Evolutionary conservation across 1,140 invertebrate species (phyloP), one percentile per base, ranked within the genome.

Genomic region (Pristionchus pacificus): DNA sequence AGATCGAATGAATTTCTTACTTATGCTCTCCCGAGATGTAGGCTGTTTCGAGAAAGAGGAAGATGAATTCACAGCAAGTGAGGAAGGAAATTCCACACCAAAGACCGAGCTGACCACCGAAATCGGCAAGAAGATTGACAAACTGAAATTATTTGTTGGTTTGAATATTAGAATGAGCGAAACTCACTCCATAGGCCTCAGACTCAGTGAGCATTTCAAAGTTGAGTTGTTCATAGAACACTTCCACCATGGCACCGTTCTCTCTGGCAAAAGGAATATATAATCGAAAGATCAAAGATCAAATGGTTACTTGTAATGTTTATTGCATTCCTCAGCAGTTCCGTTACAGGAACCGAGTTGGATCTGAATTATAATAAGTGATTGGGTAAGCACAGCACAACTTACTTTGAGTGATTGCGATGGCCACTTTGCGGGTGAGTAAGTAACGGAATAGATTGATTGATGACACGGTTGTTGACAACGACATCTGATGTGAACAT

Each of bases 211-310:
- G 76, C 70, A 80, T 73, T 79, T 80, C 79, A 67, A 79, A 80
- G 33, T 80, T 80, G 15, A 80, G 68, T 57, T 80, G 79, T 72
- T 80, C 79, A 63, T 80, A 80, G 59, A 80, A 80, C 1, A 81
- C 79, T 75, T 80, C 79, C 25, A 80, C 74, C 79, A 80, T 80
- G 0, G 79, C 79, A n/a, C 79, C 79, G 32, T 80, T 80, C 28
- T 80, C 77, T 74, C 79, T 80, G 63, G 25, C 60, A 27, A 61
- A 61, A 27, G 15, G 10, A 13, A 24, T 27, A 24, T 14, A 68
- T 32, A 38, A 1, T 57, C 65, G 15, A 33, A 1, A 33, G 33
- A 24, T 33, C 25, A 3, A 15, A n/a, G n/a, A 27, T 19, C 27
- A 60, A 1, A 60, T n/a, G 15, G 25, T 55, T 70, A 80, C 79